Percentiles rank a stretch among this genome's conserved stretches.
Conservation (phyloP, 2,113 vertebrate species). For the Pionites leucogaster region DNA sequence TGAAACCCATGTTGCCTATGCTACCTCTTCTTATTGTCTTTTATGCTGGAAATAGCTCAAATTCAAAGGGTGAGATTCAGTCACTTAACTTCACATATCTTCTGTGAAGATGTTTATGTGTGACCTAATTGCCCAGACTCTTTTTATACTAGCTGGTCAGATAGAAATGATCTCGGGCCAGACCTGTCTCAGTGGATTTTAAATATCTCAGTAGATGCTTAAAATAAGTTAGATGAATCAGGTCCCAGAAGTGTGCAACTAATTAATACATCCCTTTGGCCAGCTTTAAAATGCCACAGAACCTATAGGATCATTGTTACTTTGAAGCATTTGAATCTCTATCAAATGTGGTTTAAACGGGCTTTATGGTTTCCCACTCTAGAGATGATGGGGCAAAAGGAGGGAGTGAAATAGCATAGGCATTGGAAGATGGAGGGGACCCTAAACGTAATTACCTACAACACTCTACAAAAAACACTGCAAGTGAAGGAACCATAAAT, state of each 20-base stretch:
- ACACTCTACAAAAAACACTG: background rate
- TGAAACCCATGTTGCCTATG: background rate
- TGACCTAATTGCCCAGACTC: background rate
- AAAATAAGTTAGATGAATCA: background rate
- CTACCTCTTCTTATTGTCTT: background rate
- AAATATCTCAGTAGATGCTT: background rate
- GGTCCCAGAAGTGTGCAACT: background rate
- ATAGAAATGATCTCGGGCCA: background rate
- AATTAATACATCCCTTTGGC: background rate
- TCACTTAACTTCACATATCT: background rate
- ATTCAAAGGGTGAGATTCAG: background rate
- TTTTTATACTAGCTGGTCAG: background rate
- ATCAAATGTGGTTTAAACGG: background rate
- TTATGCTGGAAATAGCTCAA: background rate
- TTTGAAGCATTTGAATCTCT: background rate
- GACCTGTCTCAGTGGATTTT: background rate
- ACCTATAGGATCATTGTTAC: background rate
- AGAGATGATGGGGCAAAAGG: background rate
- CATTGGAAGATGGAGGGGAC: background rate
- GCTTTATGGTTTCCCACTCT: background rate
- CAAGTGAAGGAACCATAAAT: background rate
- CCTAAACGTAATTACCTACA: background rate
- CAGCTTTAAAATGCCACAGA: background rate
- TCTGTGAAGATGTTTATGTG: background rate
- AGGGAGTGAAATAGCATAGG: background rate